Percentiles rank a stretch among this genome's conserved stretches.
Evolutionary conservation across 1,140 invertebrate species (phyloP).

Genomic region (Philopotamus ludificatus): DNA sequence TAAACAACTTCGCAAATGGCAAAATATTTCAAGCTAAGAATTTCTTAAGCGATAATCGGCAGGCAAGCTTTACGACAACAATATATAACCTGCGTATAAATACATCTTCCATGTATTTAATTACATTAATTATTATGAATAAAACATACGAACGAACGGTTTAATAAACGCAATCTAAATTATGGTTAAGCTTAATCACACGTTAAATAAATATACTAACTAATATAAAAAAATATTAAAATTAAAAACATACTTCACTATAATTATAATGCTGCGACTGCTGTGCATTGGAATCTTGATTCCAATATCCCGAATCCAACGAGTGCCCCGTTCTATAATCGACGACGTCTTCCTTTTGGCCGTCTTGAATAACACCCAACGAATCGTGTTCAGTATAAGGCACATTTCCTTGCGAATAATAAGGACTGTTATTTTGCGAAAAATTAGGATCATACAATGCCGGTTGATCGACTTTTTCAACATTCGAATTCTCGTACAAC

Average conservation of each 20-base stretch:
- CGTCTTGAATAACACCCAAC: background rate
- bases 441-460: conserved; percentile 31
- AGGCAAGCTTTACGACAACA: too few species aligned
- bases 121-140: too few species aligned
- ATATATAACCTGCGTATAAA: too few species aligned
- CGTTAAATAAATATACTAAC: too few species aligned
- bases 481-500: conserved; percentile 26
- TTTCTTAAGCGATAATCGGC: too few species aligned
- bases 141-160: too few species aligned
- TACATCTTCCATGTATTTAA: too few species aligned
- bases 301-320: conserved; percentile 34
- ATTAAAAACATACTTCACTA: conserved; percentile 37
- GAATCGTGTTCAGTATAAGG: conserved; percentile 1
- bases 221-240: conserved; percentile 22
- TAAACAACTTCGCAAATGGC: too few species aligned
- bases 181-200: too few species aligned
- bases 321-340: conserved; percentile 6
- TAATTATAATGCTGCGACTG: conserved; percentile 31
- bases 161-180: too few species aligned
- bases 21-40: too few species aligned
- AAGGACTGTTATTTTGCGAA: conserved; percentile 31
- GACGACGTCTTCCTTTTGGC: background rate
- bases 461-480: conserved; percentile 9
- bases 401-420: conserved; percentile 1
- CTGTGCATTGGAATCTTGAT: conserved; percentile 28